phyloP scores from a whole-genome alignment of 1,140 invertebrate genomes.

The Galendromus occidentalis region DNA sequence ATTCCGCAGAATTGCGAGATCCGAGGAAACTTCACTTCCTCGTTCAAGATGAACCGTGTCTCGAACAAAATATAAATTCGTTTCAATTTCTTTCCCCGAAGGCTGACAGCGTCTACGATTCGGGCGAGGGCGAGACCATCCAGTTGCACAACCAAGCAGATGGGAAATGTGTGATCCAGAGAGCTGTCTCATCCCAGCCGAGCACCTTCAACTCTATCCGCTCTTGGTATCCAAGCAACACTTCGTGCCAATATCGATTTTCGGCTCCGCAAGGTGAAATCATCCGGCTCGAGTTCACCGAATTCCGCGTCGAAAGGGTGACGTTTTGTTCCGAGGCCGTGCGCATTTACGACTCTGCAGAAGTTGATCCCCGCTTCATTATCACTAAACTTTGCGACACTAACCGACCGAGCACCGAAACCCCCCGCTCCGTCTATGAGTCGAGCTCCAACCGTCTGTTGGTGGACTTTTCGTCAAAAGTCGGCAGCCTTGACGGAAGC shows the following conservation, averaged over 20 bases:
- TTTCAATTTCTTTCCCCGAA: background rate
- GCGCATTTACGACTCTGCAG: constrained; percentile 18
- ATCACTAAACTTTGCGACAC: constrained; percentile 21
- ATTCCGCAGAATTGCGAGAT: no score
- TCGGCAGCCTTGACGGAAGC: constrained; percentile 20
- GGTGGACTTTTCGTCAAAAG: constrained; percentile 18
- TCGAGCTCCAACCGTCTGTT: constrained; percentile 17
- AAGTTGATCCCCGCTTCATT: constrained; percentile 19
- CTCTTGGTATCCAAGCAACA: constrained; percentile 22
- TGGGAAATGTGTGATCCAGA: background rate
- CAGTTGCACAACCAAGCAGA: background rate
- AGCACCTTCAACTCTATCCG: constrained; percentile 16
- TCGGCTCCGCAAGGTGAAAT: constrained; percentile 13
- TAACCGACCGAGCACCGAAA: constrained; percentile 16
- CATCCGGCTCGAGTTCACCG: constrained; percentile 19
- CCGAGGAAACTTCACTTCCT: no score
- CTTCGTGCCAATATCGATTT: constrained; percentile 20
- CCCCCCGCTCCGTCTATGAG: constrained; percentile 16
- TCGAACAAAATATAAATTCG: no score
- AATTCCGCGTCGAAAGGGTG: constrained; percentile 19
- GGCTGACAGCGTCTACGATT: constrained; percentile 14
- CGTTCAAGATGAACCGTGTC: no score
- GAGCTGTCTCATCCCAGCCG: background rate
- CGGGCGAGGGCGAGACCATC: background rate
- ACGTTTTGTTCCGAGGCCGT: constrained; percentile 20